Evolutionary conservation across 2,888 invertebrate genomes (phyloP).

Genomic region (Hydriomena furcata): DNA sequence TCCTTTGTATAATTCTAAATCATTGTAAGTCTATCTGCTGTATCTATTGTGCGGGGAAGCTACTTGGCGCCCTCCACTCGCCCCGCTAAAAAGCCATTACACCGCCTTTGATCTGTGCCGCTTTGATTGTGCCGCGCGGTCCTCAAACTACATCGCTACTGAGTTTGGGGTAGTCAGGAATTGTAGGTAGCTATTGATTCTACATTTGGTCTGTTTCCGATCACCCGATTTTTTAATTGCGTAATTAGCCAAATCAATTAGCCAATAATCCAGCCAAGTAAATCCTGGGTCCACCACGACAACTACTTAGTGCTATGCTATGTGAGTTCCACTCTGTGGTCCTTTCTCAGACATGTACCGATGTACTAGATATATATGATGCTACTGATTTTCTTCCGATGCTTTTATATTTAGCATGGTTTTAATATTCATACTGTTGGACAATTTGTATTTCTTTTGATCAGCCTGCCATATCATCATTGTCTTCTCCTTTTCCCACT

Average conservation of each 20-base stretch:
- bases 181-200: conserved; percentile 7
- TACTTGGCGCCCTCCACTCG: conserved; percentile 55
- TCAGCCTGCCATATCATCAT: too few relatives aligned
- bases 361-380: too few relatives aligned
- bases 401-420: too few relatives aligned
- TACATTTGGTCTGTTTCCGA: not conserved
- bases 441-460: too few relatives aligned
- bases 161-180: not conserved
- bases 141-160: conserved; percentile 60
- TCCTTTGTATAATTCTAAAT: not conserved
- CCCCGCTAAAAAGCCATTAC: conserved; percentile 75
- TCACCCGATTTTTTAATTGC: not conserved
- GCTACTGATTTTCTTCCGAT: too few relatives aligned
- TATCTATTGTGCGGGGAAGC: conserved; percentile 41
- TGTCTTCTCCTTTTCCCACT: too few relatives aligned
- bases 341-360: too few relatives aligned
- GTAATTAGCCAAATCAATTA: not conserved
- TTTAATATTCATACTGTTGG: too few relatives aligned
- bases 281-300: too few relatives aligned
- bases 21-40: not conserved
- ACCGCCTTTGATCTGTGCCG: conserved; percentile 71
- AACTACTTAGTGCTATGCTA: too few relatives aligned
- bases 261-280: too few relatives aligned
- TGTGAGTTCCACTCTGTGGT: too few relatives aligned
- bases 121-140: conserved; percentile 68